Evolutionary conservation across 2,888 invertebrate genomes (phyloP), one percentile per base, ranked within the genome.

Genomic region (Drosophila affinis): DNA sequence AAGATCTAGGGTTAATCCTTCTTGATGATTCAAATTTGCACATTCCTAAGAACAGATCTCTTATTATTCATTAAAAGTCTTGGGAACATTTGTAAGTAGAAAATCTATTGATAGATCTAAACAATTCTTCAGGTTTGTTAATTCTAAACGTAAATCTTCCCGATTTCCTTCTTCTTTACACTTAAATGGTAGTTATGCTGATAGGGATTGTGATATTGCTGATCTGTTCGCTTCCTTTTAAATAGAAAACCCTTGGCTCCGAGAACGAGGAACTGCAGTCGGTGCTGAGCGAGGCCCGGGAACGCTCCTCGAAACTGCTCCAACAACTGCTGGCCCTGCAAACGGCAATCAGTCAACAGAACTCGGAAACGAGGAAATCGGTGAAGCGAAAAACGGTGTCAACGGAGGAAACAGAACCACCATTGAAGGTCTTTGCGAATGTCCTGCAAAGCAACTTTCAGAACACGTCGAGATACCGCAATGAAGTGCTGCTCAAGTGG

Each of bases 401-500:
- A 1, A 7, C 55, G 2, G 78, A 75, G 3, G 53, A 70, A 14
- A 45, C 29, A 0, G 70, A 68, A n/a, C 62, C 75, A 6, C 47
- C 71, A 0, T 57, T 72, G 17, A 91, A 92, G 65, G 82, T 79
- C 17, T 79, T 78, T 65, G 94, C 94, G 78, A 90, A 24, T 17
- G 55, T 52, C 0, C 91, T 97, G 39, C 89, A 93, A 9, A 92
- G 92, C 9, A 92, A 93, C 48, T 95, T 96, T 86, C 92, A 94
- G 77, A 91, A 92, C 3, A 96, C 96, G 76, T 93, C 92, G 76
- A 89, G 93, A 7, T 97, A 95, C 87, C 94, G 98, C 90, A 95
- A 98, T 89, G 92, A 94, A 0, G 95, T 96, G 9, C 95, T 99
- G 70, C 95, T 97, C 81, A 98, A 98, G 91, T 99, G 99, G 99